These are phyloP conservation scores for Popillia japonica DNA, from an alignment of 1,140 invertebrate species.

Conservation along the genomic window DNA sequence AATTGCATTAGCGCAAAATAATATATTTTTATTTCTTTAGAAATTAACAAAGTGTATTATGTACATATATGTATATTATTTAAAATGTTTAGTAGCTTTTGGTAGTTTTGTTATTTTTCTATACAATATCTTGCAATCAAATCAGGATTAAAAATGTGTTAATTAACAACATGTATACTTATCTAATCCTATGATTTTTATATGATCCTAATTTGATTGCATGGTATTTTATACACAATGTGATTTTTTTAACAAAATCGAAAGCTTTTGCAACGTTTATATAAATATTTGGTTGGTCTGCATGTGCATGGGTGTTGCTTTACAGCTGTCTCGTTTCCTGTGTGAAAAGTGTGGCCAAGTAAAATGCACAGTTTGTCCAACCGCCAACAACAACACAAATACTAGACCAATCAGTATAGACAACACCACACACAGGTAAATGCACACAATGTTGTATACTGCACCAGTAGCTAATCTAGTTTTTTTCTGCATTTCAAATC, in stretches of 20 bases:
- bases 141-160: no score
- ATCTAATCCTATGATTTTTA: no score
- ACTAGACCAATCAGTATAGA: constrained; percentile 36
- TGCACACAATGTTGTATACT: constrained; percentile 14
- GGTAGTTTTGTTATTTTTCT: background rate
- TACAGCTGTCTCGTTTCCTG: constrained; percentile 48
- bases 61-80: background rate
- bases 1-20: no score
- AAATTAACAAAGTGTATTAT: no score
- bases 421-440: constrained; percentile 37
- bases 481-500: no score
- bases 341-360: constrained; percentile 47
- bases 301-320: constrained; percentile 49
- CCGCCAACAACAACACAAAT: constrained; percentile 33
- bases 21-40: no score
- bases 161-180: no score
- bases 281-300: constrained; percentile 37
- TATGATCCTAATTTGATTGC: no score
- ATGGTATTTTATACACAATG: no score
- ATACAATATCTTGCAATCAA: no score
- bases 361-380: constrained; percentile 46
- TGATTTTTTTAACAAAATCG: no score
- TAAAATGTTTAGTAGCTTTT: constrained; percentile 16
- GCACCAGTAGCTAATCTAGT: background rate
- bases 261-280: no score